Evolutionary conservation across 2,113 vertebrate species (phyloP), one percentile per base, ranked within the genome.

Genomic region (Solea senegalensis): DNA sequence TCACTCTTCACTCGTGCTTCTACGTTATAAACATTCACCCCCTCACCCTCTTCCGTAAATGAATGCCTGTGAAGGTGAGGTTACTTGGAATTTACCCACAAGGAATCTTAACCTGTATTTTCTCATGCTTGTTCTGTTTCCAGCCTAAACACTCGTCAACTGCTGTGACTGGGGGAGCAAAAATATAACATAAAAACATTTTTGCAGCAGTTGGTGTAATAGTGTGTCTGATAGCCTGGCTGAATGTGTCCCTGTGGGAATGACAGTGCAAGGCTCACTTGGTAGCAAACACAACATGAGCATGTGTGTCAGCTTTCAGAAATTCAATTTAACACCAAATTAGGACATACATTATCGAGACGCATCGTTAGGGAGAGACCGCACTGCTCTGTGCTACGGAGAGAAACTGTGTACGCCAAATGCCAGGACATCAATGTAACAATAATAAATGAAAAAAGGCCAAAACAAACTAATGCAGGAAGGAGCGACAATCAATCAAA

Each of bases 111-210:
- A 39, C 13, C 34, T 68, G 39, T 50, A 27, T 76, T 74, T 77
- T 70, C 59, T 46, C 13, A 49, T 51, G 76, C 59, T 13, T 27
- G 8, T 57, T 53, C 57, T 56, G 16, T 78, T 84, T 74, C 8
- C 15, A 74, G 56, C 57, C 56, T 68, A 72, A 78, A 85, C 75
- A 81, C 14, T 48, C 55, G 52, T 72, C 74, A 60, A 15, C 43
- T 1, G 15, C 48, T 21, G 21, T 21, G 34, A 69, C 60, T 72
- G 51, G 11, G 50, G 80, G 44, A 70, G 21, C 15, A 1, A 76
- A 21, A 21, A 21, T 21, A 21, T 21, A 21, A 21, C 1, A 21
- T 21, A 21, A 21, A 21, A 71, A 58, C 41, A 61, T 74, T 72
- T 21, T 58, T 45, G 65, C 68, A 1, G 57, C 52, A 83, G 78